Evolutionary conservation across 2,113 vertebrate species (phyloP).

Genomic region (Eleginops maclovinus): DNA sequence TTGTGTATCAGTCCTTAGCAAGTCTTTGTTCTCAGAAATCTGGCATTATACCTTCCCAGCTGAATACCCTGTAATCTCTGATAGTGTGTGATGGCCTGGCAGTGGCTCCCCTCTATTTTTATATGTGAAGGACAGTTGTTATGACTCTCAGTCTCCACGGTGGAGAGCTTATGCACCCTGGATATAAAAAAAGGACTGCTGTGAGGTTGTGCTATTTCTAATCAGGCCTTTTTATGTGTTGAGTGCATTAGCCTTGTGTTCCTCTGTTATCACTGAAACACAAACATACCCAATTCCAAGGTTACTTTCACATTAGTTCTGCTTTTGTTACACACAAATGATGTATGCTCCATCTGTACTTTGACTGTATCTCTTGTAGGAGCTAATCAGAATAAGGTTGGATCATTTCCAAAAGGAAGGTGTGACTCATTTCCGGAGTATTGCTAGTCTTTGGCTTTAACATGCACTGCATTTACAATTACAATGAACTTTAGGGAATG

Average conservation of each 20-base stretch:
- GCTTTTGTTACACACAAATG: neutral
- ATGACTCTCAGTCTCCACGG: constrained; percentile 12
- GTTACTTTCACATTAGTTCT: neutral
- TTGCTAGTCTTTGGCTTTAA: neutral
- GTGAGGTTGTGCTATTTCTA: neutral
- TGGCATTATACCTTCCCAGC: constrained; percentile 55
- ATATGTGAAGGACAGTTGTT: constrained; percentile 53
- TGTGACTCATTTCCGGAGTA: neutral
- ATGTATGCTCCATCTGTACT: neutral
- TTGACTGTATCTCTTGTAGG: neutral
- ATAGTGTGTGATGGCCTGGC: constrained; percentile 45
- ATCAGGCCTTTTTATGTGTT: neutral
- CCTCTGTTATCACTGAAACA: neutral
- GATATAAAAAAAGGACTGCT: neutral
- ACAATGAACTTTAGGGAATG: neutral
- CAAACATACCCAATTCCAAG: neutral
- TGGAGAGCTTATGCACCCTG: constrained; percentile 25
- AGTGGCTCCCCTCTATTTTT: constrained; percentile 58
- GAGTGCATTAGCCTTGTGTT: neutral
- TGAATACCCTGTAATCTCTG: constrained; percentile 60
- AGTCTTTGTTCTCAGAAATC: constrained; percentile 62
- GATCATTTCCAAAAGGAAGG: neutral
- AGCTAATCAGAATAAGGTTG: neutral
- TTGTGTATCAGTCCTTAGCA: constrained; percentile 28
- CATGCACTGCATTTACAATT: neutral